phyloP scores from a whole-genome alignment of 2,888 invertebrate species.

The Timandra comae region DNA sequence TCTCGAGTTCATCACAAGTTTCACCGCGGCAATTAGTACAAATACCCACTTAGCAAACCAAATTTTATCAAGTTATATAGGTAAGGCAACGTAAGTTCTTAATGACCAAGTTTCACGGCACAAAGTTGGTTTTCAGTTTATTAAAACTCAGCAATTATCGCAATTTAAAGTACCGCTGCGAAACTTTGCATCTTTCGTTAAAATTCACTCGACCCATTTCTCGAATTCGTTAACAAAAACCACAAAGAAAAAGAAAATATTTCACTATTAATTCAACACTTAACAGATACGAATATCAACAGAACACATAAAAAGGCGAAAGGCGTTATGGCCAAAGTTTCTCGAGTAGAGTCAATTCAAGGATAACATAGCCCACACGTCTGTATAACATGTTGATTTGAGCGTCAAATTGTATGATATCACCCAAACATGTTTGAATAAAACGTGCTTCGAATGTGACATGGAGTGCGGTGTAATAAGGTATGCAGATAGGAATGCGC shows the following conservation, averaged over 20 bases:
- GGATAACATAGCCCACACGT: conserved; percentile 13
- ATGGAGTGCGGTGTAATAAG: conserved; percentile 10
- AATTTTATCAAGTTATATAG: conserved; percentile 26
- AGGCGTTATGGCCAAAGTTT: background rate
- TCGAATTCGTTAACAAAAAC: too few species aligned
- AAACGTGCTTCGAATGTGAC: conserved; percentile 11
- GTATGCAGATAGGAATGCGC: conserved; percentile 16
- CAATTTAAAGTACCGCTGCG: conserved; percentile 22
- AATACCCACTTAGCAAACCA: conserved; percentile 15
- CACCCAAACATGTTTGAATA: conserved; percentile 11
- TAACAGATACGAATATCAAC: too few species aligned
- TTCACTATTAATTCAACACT: too few species aligned
- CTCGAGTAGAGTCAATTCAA: conserved; percentile 11
- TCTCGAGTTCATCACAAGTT: conserved; percentile 4
- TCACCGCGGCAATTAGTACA: conserved; percentile 19
- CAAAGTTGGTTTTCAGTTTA: conserved; percentile 23
- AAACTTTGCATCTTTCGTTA: conserved; percentile 9
- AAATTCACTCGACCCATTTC: background rate
- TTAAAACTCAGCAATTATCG: conserved; percentile 28
- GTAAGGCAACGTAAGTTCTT: conserved; percentile 25
- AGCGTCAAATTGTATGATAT: conserved; percentile 17
- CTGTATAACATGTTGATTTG: conserved; percentile 7
- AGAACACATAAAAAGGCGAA: conserved; percentile 10
- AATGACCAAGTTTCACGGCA: conserved; percentile 31
- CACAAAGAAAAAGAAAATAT: too few species aligned